Evolutionary conservation across 2,888 invertebrate genomes (phyloP), one percentile per base, ranked within the genome.

Genomic region (Mythimna lalbum): DNA sequence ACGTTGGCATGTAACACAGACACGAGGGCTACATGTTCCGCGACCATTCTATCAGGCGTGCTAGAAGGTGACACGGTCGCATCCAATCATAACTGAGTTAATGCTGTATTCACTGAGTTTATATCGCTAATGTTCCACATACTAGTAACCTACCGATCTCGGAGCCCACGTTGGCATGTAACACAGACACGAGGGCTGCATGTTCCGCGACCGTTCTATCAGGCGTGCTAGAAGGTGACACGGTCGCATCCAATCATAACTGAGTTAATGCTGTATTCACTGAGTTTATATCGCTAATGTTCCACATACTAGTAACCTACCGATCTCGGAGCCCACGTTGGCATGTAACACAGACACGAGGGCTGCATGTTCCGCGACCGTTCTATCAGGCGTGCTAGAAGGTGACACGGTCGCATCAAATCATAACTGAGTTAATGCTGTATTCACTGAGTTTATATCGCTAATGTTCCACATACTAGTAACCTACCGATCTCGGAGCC

Each of bases 251-350:
- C 62, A 97, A 90, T 88, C 98, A 97, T n/a, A 98, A 92, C 47
- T 95, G 94, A 0, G 97, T 96, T 14, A 99, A 91, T 0, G 97
- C 97, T 61, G 97, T 97, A 90, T 98, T 99, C 31, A 36, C 55
- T 31, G 55, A 31, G 17, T 31, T 55, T 27, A 2, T 19, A n/a
- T n/a, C n/a, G n/a, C n/a, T n/a, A n/a, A n/a, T 61, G 19, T n/a
- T 19, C 4, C 17, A 43, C 33, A 0, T 27, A 27, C 1, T 27
- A 27, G 27, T 39, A 17, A 89, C 96, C 93, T 87, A 97, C 98
- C 99, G 63, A 99, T 97, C 97, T 99, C 99, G 4, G 97, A 97
- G 19, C 98, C 99, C 50, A 99, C 97, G 91, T 99, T 99, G 0
- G 98, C 98, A 91, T 99, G 99, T 47, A 99, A 92, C 78, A 98